Percentiles rank a stretch among this genome's conserved stretches.
Evolutionary conservation across 1,140 invertebrate genomes (phyloP).

Genomic region (Branchinecta lindahli): DNA sequence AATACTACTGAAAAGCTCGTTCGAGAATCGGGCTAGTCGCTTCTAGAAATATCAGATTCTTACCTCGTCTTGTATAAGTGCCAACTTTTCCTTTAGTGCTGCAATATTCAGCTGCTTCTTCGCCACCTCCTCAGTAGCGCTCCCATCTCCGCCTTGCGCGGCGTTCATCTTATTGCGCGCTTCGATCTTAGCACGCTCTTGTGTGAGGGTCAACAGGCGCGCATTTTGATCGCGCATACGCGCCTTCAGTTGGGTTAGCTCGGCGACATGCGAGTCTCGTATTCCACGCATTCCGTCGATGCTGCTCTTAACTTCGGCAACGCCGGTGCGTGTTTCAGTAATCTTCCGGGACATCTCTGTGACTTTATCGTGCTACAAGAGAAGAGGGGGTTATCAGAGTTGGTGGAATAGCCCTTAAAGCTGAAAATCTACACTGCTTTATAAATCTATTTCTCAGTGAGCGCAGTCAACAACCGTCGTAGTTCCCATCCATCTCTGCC

Average conservation of each 20-base stretch:
- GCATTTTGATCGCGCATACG: conserved; percentile 63
- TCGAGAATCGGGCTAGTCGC: too few species aligned
- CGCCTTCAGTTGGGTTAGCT: conserved; percentile 73
- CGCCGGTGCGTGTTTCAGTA: conserved; percentile 66
- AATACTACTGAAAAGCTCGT: too few species aligned
- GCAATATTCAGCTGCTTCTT: neutral
- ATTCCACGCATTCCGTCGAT: conserved; percentile 90
- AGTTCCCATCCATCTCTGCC: too few species aligned
- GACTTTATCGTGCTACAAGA: conserved; percentile 54
- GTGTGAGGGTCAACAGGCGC: conserved; percentile 55
- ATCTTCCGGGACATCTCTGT: conserved; percentile 74
- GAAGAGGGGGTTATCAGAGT: conserved; percentile 2
- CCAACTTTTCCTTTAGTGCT: conserved; percentile 20
- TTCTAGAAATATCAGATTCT: neutral
- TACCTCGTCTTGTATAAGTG: conserved; percentile 30
- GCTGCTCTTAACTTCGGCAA: conserved; percentile 79
- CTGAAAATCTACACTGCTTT: too few species aligned
- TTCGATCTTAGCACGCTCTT: conserved; percentile 66
- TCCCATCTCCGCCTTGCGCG: conserved; percentile 27
- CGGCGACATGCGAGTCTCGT: conserved; percentile 70
- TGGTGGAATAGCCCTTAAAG: too few species aligned
- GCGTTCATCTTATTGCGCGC: conserved; percentile 49
- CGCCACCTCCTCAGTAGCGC: conserved; percentile 34
- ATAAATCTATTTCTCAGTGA: too few species aligned
- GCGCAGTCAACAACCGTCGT: too few species aligned